Evolutionary conservation across 2,113 vertebrate species (phyloP).

Genomic region (Dendrocopos noguchii): DNA sequence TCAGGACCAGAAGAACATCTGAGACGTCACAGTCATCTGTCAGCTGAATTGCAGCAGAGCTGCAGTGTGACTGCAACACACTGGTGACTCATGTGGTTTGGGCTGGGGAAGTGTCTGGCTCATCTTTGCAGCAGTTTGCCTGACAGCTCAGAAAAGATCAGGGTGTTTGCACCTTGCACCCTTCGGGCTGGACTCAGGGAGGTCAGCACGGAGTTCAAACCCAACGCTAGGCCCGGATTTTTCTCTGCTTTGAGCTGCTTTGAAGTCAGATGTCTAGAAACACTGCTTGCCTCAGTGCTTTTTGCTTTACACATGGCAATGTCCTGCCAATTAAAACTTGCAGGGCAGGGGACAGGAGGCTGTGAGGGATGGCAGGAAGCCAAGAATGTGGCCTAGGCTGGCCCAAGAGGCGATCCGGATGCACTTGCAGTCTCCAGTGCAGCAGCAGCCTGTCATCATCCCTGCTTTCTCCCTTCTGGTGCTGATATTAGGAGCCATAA

Average conservation of each 20-base stretch:
- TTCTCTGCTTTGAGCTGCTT: not conserved
- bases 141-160: not conserved
- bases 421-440: not conserved
- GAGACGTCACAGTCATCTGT: not conserved
- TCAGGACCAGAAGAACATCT: not conserved
- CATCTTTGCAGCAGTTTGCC: not conserved
- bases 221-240: not conserved
- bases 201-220: not conserved
- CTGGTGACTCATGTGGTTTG: not conserved
- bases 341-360: not conserved
- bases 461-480: not conserved
- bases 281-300: not conserved
- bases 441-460: not conserved
- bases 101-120: not conserved
- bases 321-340: not conserved
- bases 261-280: not conserved
- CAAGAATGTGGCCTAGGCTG: not conserved
- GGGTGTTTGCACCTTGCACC: not conserved
- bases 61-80: not conserved
- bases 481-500: not conserved
- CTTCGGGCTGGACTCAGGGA: not conserved
- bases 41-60: not conserved
- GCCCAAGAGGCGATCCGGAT: not conserved
- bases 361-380: not conserved
- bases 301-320: not conserved